Evolutionary conservation across 2,888 invertebrate species (phyloP).

Genomic region (Gastracanthus pulcherrimus): DNA sequence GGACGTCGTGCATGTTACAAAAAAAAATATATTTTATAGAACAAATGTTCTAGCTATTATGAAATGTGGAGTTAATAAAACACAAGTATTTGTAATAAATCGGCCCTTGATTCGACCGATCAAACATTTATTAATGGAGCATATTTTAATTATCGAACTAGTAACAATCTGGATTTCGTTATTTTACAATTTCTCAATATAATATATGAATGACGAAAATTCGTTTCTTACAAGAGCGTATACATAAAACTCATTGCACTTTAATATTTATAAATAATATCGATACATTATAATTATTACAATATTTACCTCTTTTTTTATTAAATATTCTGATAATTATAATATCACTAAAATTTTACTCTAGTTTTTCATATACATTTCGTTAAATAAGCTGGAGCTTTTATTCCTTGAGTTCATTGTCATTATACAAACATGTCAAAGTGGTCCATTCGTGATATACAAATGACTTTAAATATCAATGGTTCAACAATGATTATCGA

Average conservation of each 20-base stretch:
- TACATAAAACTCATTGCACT: conserved; percentile 36
- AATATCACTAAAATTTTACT: conserved; percentile 20
- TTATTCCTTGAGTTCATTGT: background rate
- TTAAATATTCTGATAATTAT: conserved; percentile 41
- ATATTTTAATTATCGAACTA: conserved; percentile 54
- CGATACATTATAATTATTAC: conserved; percentile 40
- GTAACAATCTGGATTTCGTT: conserved; percentile 47
- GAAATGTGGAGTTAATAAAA: background rate
- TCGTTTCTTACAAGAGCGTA: conserved; percentile 25
- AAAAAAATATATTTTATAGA: too few relatives aligned
- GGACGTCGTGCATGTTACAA: too few relatives aligned
- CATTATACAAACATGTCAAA: conserved; percentile 33
- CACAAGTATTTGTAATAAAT: conserved; percentile 36
- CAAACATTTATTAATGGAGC: conserved; percentile 51
- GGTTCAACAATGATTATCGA: conserved; percentile 48
- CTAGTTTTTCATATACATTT: conserved; percentile 11
- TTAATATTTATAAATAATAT: conserved; percentile 28
- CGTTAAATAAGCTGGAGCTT: background rate
- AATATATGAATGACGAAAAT: conserved; percentile 31
- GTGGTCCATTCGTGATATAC: conserved; percentile 44
- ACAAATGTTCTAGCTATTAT: too few relatives aligned
- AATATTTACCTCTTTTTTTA: conserved; percentile 19
- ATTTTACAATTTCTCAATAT: conserved; percentile 39
- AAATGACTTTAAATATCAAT: conserved; percentile 31
- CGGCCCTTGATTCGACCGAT: conserved; percentile 20